Percentiles rank a stretch among this genome's conserved stretches.
These are phyloP conservation scores for Tenthredo amoena DNA, from an alignment of 2,888 invertebrate species.

Conservation along the genomic window DNA sequence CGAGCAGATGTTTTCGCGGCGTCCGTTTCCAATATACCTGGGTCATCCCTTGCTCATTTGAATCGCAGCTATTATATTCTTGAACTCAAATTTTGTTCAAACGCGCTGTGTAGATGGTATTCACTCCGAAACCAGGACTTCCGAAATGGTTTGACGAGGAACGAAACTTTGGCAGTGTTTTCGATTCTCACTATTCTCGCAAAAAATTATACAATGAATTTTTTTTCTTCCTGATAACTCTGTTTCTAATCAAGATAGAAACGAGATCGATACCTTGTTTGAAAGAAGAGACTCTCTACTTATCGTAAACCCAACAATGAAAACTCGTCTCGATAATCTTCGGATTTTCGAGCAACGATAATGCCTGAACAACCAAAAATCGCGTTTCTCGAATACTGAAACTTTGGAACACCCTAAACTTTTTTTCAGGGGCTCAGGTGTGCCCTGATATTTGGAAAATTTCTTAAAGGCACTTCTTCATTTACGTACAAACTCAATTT, in stretches of 20 bases:
- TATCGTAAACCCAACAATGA: background rate
- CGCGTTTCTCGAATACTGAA: background rate
- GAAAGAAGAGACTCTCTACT: background rate
- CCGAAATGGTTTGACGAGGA: too few relatives aligned
- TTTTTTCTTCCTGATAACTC: background rate
- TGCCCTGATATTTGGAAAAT: background rate
- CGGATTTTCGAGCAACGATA: background rate
- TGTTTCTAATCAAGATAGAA: background rate
- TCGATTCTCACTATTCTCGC: too few relatives aligned
- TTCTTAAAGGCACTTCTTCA: background rate
- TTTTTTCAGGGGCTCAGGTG: background rate
- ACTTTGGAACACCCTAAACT: background rate
- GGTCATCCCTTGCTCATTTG: background rate
- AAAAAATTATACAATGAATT: background rate
- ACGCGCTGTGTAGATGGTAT: background rate
- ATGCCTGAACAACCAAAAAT: background rate
- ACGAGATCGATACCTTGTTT: background rate
- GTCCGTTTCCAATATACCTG: background rate
- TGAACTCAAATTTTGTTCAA: background rate
- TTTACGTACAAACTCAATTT: background rate
- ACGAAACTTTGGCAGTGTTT: too few relatives aligned
- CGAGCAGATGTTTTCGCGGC: background rate
- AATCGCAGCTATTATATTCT: background rate
- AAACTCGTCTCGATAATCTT: background rate
- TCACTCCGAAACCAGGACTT: too few relatives aligned